phyloP scores from a whole-genome alignment of 2,113 vertebrate genomes.

The Eonycteris spelaea region DNA sequence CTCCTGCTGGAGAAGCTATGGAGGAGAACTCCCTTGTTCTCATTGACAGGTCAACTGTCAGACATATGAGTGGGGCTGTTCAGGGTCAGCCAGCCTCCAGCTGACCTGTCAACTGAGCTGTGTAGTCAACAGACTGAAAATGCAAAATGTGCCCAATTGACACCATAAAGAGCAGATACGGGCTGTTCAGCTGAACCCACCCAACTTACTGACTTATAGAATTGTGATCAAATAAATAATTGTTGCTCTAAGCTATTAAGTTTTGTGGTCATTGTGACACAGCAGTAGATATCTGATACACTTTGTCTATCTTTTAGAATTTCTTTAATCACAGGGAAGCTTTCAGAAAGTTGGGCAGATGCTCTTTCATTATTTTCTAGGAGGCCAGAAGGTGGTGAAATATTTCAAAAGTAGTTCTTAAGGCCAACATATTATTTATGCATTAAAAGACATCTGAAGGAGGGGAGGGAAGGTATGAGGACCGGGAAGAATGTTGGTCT shows the following conservation, averaged over 20 bases:
- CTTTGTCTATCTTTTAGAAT: neutral
- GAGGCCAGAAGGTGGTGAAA: neutral
- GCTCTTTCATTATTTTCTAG: neutral
- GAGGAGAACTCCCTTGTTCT: neutral
- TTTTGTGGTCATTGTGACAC: neutral
- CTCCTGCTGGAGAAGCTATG: neutral
- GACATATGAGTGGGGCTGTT: neutral
- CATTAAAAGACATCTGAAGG: neutral
- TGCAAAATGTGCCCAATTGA: neutral
- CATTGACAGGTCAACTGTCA: neutral
- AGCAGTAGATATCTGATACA: neutral
- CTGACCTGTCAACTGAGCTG: neutral
- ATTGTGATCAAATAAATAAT: neutral
- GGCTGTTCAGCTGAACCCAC: neutral
- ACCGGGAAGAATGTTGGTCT: neutral
- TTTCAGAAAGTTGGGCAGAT: neutral
- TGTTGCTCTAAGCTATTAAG: neutral
- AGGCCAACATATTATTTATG: neutral
- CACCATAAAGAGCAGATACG: neutral
- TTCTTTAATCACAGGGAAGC: neutral
- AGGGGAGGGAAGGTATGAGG: neutral
- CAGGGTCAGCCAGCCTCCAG: neutral
- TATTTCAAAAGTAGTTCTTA: neutral
- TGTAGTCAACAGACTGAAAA: neutral
- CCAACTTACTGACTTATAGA: neutral